Evolutionary conservation across 2,888 invertebrate genomes (phyloP), one percentile per base, ranked within the genome.

Genomic region (Trichogramma dendrolimi): DNA sequence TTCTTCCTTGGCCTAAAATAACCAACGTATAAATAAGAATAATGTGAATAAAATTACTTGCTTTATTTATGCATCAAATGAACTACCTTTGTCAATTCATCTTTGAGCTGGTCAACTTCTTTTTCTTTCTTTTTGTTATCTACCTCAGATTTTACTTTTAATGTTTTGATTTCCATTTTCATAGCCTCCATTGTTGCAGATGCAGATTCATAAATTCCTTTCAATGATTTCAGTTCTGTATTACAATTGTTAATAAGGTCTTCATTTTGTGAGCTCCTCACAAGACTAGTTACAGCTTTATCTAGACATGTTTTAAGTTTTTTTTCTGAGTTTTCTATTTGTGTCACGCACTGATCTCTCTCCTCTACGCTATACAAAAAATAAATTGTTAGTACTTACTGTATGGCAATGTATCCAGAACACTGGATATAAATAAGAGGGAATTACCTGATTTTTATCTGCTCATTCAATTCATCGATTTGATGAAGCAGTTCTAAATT

Each of bases 391-490:
- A 27, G 27, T 27, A 27, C 27, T 27, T 27, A 27, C 27, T 27
- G 27, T 27, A 27, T 27, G 3, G 27, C 27, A 27, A 27, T 27
- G 3, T 27, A 27, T 27, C 27, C 27, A 27, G 27, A 2, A 27
- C 27, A 27, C 27, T 27, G 27, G 1, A 3, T 14, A 42, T 43
- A 48, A 4, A 58, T 41, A 48, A 48, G 40, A 55, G 7, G 8
- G 27, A 49, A 38, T 55, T 70, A 79, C 79, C 78, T 77, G 53
- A 74, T 74, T 69, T 78, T 78, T 5, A 79, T 68, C 59, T 78
- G 75, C 55, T 78, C 78, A 42, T 72, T 74, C 5, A 79, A 62
- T 55, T 77, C 76, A 58, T 79, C 78, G n/a, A 79, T 70, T 62
- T 79, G 79, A 11, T 71, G 69, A 27, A 77, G 65, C 53, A 79